phyloP scores from a whole-genome alignment of 2,888 invertebrate species.

The Sturmia bella region DNA sequence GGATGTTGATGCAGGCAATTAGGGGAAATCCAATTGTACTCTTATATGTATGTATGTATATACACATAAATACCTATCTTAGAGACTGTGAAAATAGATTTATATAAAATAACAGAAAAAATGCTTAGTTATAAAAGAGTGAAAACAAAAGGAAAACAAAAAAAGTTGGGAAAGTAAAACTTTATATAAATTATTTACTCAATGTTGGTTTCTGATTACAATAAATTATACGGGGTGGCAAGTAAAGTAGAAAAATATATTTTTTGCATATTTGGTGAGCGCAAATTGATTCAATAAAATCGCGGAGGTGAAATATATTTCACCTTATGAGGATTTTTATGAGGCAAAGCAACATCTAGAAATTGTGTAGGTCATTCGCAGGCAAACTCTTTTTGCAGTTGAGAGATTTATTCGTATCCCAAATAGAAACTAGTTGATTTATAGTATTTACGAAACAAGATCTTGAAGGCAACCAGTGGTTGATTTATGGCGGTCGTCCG shows the following conservation, averaged over 20 bases:
- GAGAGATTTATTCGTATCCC: too few relatives aligned
- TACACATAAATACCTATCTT: too few relatives aligned
- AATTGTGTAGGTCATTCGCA: too few relatives aligned
- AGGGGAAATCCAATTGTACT: conserved; percentile 15
- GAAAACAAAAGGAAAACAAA: background rate
- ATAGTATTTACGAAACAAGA: too few relatives aligned
- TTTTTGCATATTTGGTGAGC: background rate
- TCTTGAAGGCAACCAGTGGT: too few relatives aligned
- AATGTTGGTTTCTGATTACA: conserved; percentile 54
- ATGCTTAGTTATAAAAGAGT: background rate
- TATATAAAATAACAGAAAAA: background rate
- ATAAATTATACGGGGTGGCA: conserved; percentile 19
- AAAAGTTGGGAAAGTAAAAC: conserved; percentile 12
- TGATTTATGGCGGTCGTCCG: too few relatives aligned
- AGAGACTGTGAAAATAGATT: background rate
- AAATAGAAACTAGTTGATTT: too few relatives aligned
- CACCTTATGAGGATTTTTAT: too few relatives aligned
- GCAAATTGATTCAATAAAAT: background rate
- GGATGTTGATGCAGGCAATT: background rate
- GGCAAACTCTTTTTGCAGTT: too few relatives aligned
- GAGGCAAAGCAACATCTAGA: too few relatives aligned
- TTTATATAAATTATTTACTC: conserved; percentile 42
- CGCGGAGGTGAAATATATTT: too few relatives aligned
- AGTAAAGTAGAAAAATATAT: background rate
- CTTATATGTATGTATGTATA: too few relatives aligned